Evolutionary conservation across 2,113 vertebrate genomes (phyloP).

Genomic region (Anolis sagrei): DNA sequence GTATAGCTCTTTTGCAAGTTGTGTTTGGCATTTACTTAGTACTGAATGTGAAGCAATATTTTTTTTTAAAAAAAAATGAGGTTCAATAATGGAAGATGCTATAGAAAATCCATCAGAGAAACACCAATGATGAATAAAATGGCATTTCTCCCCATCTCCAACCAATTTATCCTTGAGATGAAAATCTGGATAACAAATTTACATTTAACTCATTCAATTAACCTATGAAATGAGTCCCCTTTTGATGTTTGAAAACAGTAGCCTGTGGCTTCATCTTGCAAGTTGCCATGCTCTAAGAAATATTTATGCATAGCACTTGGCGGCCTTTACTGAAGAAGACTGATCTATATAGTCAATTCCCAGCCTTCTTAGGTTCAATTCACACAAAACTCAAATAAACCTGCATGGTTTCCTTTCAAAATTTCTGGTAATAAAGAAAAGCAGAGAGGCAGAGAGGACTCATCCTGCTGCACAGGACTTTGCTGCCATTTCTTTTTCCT

Average conservation of each 20-base stretch:
- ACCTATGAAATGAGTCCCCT: slow-evolving; percentile 13
- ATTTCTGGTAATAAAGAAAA: neutral
- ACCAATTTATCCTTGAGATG: slow-evolving; percentile 26
- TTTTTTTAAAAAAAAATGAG: slow-evolving; percentile 1
- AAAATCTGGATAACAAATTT: slow-evolving; percentile 40
- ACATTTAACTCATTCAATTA: slow-evolving; percentile 33
- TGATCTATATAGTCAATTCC: neutral
- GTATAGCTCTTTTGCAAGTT: slow-evolving; percentile 43
- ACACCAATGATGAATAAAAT: slow-evolving; percentile 16
- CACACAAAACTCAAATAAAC: neutral
- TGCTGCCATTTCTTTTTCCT: too few relatives aligned
- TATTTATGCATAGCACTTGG: neutral
- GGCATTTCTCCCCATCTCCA: slow-evolving; percentile 20
- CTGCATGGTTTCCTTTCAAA: neutral
- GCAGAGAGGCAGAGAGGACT: neutral
- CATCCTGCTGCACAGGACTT: too few relatives aligned
- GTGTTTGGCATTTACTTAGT: slow-evolving; percentile 29
- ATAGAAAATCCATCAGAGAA: slow-evolving; percentile 3
- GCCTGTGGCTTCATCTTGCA: neutral
- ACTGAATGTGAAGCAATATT: slow-evolving; percentile 12
- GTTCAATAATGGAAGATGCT: slow-evolving; percentile 7
- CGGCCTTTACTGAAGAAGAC: neutral
- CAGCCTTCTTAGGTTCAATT: neutral
- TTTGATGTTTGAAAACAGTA: slow-evolving; percentile 33
- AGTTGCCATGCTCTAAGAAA: neutral